Evolutionary conservation across 2,888 invertebrate species (phyloP).

Genomic region (Spisula solida): DNA sequence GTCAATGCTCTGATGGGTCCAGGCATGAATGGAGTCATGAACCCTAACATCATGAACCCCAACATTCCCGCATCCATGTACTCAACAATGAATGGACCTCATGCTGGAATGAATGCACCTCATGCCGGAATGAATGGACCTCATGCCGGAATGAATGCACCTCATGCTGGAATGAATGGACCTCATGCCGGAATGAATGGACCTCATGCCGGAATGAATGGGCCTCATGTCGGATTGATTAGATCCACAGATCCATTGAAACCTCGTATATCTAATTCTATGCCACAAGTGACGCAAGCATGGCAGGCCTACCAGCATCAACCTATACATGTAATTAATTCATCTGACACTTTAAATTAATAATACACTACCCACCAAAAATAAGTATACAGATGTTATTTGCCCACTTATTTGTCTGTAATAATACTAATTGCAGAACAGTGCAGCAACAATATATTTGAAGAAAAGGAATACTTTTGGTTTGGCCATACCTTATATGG

Average conservation of each 20-base stretch:
- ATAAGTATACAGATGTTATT: no score
- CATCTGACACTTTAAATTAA: neutral
- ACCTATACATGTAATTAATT: constrained; percentile 33
- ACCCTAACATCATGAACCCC: neutral
- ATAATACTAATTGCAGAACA: no score
- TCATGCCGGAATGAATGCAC: no score
- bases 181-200: no score
- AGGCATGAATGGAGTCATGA: neutral
- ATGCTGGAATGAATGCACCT: neutral
- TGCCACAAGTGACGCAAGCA: constrained; percentile 63
- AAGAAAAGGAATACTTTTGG: no score
- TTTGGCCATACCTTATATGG: no score
- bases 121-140: neutral
- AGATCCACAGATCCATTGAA: constrained; percentile 33
- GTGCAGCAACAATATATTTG: no score
- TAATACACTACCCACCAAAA: no score
- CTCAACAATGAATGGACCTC: constrained; percentile 9
- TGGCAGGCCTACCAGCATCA: constrained; percentile 50
- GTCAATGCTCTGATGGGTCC: neutral
- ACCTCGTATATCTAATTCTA: constrained; percentile 46
- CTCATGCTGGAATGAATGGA: no score
- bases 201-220: neutral
- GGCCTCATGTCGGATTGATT: neutral
- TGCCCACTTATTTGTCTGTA: no score
- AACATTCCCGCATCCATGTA: neutral